A percentile compares a stretch with the other conserved stretches of the same genome.
Evolutionary conservation across 2,113 vertebrate species (phyloP).

Genomic region (Tachuris rubrigastra): DNA sequence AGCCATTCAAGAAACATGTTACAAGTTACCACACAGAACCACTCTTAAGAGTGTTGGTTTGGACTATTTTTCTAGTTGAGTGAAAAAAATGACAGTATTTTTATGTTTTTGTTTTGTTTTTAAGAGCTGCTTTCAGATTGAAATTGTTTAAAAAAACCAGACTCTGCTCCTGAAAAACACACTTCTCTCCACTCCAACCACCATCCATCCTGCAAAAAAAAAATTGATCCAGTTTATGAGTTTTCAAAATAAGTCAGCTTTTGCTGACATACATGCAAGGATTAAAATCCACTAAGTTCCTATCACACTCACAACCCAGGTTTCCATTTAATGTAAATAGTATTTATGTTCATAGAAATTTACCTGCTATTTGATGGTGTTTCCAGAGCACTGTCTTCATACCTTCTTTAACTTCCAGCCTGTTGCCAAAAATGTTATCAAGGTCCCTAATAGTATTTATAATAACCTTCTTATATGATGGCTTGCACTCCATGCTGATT

Average conservation of each 20-base stretch:
- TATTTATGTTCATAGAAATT: neutral
- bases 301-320: neutral
- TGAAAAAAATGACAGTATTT: neutral
- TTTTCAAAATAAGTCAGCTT: neutral
- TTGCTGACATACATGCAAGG: neutral
- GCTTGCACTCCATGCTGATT: neutral
- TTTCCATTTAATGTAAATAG: neutral
- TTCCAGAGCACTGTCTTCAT: neutral
- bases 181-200: fast-evolving
- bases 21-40: neutral
- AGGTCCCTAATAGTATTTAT: neutral
- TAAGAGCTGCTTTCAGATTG: neutral
- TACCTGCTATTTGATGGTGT: neutral
- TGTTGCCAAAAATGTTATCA: neutral
- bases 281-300: neutral
- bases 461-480: neutral
- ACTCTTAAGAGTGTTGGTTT: neutral
- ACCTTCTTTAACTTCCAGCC: neutral
- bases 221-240: neutral
- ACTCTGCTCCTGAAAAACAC: fast-evolving
- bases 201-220: fast-evolving
- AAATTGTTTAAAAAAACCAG: neutral
- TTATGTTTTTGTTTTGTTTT: neutral
- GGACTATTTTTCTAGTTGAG: neutral
- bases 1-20: neutral